A percentile compares a stretch with the other conserved stretches of the same genome.
Conservation (phyloP, 2,888 invertebrate genomes). For the Eledone cirrhosa region DNA sequence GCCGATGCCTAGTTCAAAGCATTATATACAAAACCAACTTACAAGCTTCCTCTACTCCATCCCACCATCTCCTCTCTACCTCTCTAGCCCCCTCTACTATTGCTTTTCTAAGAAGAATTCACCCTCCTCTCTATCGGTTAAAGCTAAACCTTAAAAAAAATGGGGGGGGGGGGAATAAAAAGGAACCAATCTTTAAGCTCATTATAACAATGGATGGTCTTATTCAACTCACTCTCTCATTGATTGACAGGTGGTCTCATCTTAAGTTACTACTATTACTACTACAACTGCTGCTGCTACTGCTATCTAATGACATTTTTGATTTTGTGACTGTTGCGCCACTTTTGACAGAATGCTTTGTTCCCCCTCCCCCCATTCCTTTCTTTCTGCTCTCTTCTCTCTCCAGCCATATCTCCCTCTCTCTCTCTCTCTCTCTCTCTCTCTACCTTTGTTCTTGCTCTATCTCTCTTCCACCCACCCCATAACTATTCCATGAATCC, state of each 20-base stretch:
- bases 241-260: too few species aligned
- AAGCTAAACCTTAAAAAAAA: too few species aligned
- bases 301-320: too few species aligned
- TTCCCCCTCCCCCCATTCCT: background rate
- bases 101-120: background rate
- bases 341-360: slow-evolving; percentile 5
- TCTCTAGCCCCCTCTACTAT: background rate
- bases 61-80: background rate
- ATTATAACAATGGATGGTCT: background rate
- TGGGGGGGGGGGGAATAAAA: too few species aligned
- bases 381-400: background rate
- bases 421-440: background rate
- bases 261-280: background rate
- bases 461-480: background rate
- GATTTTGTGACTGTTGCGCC: background rate
- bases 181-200: background rate
- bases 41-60: background rate
- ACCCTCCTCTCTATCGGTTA: too few species aligned
- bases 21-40: background rate
- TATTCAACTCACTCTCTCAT: too few species aligned
- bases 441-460: background rate
- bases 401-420: background rate
- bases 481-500: background rate
- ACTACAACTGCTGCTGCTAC: slow-evolving; percentile 19
- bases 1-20: background rate